These are phyloP conservation scores for Eriosoma lanigerum DNA, from an alignment of 1,140 invertebrate genomes.

Conservation along the genomic window DNA sequence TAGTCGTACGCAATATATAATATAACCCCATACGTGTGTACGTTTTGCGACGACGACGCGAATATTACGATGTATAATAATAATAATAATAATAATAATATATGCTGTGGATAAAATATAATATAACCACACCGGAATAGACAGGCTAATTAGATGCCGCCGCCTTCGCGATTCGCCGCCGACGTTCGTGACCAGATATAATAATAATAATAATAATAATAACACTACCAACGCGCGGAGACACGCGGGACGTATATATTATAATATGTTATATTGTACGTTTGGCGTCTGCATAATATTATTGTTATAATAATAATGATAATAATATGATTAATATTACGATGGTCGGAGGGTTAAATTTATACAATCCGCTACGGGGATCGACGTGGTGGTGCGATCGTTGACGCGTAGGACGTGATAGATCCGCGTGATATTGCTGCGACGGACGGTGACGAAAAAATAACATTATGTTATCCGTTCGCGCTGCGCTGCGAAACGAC, in stretches of 20 bases:
- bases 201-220: slow-evolving; percentile 19
- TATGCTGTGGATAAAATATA: background rate
- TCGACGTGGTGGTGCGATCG: too few species aligned
- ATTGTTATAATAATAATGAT: too few species aligned
- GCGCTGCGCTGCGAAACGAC: too few species aligned
- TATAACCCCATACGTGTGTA: background rate
- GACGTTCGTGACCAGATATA: background rate
- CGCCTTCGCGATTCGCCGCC: background rate
- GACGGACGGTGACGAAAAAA: too few species aligned
- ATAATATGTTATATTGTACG: background rate
- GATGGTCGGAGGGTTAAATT: slow-evolving; percentile 7
- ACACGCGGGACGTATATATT: background rate
- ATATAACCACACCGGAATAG: slow-evolving; percentile 4
- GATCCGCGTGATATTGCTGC: too few species aligned
- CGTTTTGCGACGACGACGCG: too few species aligned
- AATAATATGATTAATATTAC: slow-evolving; percentile 11
- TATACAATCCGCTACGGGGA: background rate
- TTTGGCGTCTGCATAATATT: too few species aligned
- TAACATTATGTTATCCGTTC: too few species aligned
- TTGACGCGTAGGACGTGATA: too few species aligned
- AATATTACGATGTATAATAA: too few species aligned
- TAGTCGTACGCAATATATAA: background rate
- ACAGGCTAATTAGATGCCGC: background rate
- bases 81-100: too few species aligned
- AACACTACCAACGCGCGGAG: too few species aligned